Conservation (phyloP, 2,888 invertebrate genomes). For the Drosophila niveifrons region DNA sequence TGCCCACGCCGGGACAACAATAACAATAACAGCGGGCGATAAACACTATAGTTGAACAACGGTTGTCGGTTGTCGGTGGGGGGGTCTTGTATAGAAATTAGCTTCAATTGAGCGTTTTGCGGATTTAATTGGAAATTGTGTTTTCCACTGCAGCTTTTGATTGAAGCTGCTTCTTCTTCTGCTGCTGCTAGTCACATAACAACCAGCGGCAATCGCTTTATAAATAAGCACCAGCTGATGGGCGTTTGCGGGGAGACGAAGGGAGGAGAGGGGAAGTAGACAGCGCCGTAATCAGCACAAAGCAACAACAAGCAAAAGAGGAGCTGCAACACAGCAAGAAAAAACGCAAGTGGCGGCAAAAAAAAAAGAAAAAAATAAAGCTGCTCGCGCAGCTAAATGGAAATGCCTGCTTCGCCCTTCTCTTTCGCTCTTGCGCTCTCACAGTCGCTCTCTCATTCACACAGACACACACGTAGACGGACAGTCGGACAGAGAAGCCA, state of each 20-base stretch:
- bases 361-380: constrained; percentile 49
- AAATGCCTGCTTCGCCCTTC: constrained; percentile 49
- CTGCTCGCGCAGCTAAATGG: constrained; percentile 73
- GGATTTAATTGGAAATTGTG: constrained; percentile 68
- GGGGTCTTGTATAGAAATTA: constrained; percentile 63
- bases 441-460: constrained; percentile 10
- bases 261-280: constrained; percentile 8
- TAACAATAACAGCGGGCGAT: constrained; percentile 25
- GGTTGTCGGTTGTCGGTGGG: not conserved
- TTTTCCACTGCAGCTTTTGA: constrained; percentile 40
- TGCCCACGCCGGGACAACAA: constrained; percentile 8
- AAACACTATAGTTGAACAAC: constrained; percentile 27
- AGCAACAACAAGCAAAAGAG: constrained; percentile 26
- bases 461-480: constrained; percentile 4
- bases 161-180: constrained; percentile 41
- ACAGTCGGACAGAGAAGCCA: constrained; percentile 13
- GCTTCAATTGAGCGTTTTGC: constrained; percentile 72
- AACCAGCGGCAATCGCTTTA: constrained; percentile 55
- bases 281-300: constrained; percentile 54
- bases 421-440: constrained; percentile 25
- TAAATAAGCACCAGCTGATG: constrained; percentile 58
- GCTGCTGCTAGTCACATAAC: constrained; percentile 39
- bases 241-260: constrained; percentile 6
- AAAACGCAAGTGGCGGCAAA: constrained; percentile 50
- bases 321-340: constrained; percentile 29